Evolutionary conservation across 2,113 vertebrate species (phyloP).

Genomic region (Rattus rattus): DNA sequence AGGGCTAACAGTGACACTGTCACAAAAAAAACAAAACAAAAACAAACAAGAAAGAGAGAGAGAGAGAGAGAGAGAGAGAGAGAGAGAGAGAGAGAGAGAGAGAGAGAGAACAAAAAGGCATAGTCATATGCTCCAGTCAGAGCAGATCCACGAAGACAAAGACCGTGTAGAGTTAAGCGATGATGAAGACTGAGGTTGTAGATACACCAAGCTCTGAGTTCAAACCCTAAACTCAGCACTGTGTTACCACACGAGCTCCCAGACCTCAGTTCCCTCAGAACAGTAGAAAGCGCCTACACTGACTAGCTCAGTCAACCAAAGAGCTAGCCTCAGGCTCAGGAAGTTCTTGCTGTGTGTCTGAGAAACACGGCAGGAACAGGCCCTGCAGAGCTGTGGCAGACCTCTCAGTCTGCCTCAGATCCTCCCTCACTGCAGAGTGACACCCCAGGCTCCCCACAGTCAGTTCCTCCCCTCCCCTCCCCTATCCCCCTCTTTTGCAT

Average conservation of each 20-base stretch:
- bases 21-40: too few relatives aligned
- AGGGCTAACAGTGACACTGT: too few relatives aligned
- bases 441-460: not conserved
- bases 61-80: too few relatives aligned
- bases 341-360: not conserved
- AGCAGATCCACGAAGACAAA: not conserved
- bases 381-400: not conserved
- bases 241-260: rapidly evolving
- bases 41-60: too few relatives aligned
- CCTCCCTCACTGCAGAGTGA: not conserved
- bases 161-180: not conserved
- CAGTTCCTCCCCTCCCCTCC: not conserved
- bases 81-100: too few relatives aligned
- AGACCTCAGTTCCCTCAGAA: not conserved
- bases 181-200: not conserved
- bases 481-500: not conserved
- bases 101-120: not conserved
- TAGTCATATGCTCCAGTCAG: not conserved
- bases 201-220: not conserved
- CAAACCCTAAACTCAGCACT: not conserved
- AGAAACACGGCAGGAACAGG: not conserved
- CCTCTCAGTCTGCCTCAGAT: not conserved
- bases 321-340: not conserved
- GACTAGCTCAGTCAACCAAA: not conserved
- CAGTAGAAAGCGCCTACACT: too few relatives aligned